Conservation (phyloP, 2,113 vertebrate species). For the Podiceps cristatus region DNA sequence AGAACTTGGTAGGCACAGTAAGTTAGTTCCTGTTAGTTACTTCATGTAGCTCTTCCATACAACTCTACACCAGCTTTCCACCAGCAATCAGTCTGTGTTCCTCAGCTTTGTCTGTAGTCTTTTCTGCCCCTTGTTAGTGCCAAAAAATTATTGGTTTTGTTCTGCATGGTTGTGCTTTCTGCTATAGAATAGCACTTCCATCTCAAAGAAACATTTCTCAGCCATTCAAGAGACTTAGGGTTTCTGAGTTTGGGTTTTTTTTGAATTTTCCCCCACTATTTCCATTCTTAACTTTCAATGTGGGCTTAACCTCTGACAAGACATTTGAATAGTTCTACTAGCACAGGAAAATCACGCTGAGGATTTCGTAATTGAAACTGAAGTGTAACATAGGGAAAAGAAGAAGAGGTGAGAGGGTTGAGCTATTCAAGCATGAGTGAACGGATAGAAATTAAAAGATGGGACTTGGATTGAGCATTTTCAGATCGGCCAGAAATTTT, state of each 20-base stretch:
- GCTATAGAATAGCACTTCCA: background rate
- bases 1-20: background rate
- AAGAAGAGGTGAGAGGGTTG: background rate
- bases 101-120: background rate
- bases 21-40: background rate
- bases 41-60: background rate
- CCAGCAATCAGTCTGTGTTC: background rate
- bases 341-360: background rate
- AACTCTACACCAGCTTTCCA: background rate
- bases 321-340: background rate
- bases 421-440: background rate
- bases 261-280: background rate
- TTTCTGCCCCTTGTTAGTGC: background rate
- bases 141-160: background rate
- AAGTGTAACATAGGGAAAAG: background rate
- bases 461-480: background rate
- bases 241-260: background rate
- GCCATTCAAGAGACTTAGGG: background rate
- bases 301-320: background rate
- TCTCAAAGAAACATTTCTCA: background rate
- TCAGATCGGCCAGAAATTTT: background rate
- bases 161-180: background rate
- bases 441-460: background rate
- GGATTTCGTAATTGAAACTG: constrained; percentile 21
- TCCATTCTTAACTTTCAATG: background rate